Evolutionary conservation across 2,888 invertebrate genomes (phyloP).

Genomic region (Lasioglossum calceatum): DNA sequence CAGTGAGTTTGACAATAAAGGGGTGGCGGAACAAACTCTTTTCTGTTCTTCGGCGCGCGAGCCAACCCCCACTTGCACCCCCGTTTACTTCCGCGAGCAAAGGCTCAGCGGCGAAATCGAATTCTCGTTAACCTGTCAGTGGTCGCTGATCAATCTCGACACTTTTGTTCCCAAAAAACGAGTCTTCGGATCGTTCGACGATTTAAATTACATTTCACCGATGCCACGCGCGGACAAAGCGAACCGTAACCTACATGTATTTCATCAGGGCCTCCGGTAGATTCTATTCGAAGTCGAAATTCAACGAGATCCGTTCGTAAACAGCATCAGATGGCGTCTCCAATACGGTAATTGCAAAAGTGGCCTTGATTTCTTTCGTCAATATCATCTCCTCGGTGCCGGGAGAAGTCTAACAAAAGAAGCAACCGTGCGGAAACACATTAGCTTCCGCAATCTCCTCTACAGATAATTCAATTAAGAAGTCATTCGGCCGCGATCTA

Average conservation of each 20-base stretch:
- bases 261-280: background rate
- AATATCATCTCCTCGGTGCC: background rate
- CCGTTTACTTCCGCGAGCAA: constrained; percentile 43
- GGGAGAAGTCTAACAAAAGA: background rate
- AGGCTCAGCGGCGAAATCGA: constrained; percentile 66
- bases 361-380: background rate
- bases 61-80: background rate
- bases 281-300: constrained; percentile 1
- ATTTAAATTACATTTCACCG: constrained; percentile 71
- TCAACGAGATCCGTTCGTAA: background rate
- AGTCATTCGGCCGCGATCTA: constrained; percentile 7
- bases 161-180: constrained; percentile 40
- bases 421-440: background rate
- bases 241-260: constrained; percentile 10
- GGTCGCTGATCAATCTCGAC: constrained; percentile 73
- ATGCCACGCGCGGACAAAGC: constrained; percentile 28
- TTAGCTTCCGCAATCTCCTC: constrained; percentile 23
- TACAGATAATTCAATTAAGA: constrained; percentile 37
- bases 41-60: background rate
- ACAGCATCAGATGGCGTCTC: background rate
- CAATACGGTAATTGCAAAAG: constrained; percentile 18
- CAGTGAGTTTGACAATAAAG: constrained; percentile 51
- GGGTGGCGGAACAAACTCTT: background rate
- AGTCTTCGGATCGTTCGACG: constrained; percentile 46
- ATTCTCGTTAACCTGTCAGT: constrained; percentile 77